Base-by-base conservation (phyloP, 2,797 vertebrate genomes). In the Zalophus californianus region DNA sequence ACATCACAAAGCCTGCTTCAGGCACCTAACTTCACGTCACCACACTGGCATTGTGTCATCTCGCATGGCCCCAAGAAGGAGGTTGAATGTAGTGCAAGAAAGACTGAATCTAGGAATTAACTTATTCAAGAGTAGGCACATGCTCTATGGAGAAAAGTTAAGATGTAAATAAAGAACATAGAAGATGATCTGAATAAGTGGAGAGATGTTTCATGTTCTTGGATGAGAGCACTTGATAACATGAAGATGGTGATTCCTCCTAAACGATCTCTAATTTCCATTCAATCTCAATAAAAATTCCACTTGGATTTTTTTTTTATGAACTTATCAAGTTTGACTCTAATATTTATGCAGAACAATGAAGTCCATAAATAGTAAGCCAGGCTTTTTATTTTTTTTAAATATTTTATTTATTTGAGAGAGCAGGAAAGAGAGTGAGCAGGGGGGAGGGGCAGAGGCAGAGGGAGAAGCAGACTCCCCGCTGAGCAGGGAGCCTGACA, bases 221-320 rank as follows among this genome's bases (percentile, higher is more conserved):
- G n/a, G 52, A 16, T 52, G n/a, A 66, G 52, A 77, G 41, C 35
- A 87, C 21, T 70, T 77, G 70, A 86, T 72, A 84, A n/a, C 78
- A 41, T 32, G 44, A 85, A 70, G 35, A 73, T 27, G 38, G 60
- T 0, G 4, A 58, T 29, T 87, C 7, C 48, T 52, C 52, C 35
- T 80, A 62, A 83, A 92, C 77, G 58, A 92, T 72, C 48, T 94
- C n/a, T 66, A n/a, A 97, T 66, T 95, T 94, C 16, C 70, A 75
- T 64, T 62, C 23, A 62, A 56, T 56, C 16, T 13, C 12, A 35
- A 35, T 93, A 84, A 89, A 88, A 72, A 86, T 83, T 75, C 7
- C 38, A 64, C 3, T 41, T 92, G 35, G 21, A 38, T 35, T n/a
- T 93, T 92, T 93, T 92, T 86, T 92, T 85, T 78, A 25, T 91